Percentiles rank a stretch among this genome's conserved stretches.
Conservation (phyloP, 2,113 vertebrate species). For the Aramus guarauna region DNA sequence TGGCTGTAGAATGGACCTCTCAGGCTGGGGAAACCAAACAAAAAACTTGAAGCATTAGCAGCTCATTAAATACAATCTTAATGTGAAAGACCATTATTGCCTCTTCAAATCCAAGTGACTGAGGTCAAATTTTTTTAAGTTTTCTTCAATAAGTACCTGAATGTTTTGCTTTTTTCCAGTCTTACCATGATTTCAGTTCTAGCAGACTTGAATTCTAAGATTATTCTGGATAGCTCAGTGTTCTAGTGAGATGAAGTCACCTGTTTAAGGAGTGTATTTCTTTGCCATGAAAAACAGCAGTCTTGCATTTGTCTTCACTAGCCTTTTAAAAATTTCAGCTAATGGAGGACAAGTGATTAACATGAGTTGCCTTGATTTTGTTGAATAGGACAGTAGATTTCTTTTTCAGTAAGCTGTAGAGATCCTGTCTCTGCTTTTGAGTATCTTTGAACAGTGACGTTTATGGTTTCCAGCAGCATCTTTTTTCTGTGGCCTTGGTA, state of each 20-base stretch:
- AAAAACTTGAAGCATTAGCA: neutral
- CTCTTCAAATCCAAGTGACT: neutral
- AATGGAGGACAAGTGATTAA: neutral
- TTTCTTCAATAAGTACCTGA: neutral
- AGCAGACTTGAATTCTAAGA: neutral
- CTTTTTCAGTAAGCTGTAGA: neutral
- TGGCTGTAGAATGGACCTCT: neutral
- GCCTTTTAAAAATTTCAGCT: neutral
- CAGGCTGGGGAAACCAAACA: neutral
- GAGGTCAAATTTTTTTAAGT: neutral
- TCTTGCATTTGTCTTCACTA: neutral
- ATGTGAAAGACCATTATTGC: neutral
- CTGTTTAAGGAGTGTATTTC: neutral
- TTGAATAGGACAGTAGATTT: neutral
- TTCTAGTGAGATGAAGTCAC: neutral
- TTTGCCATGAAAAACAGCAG: neutral
- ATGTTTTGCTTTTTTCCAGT: neutral
- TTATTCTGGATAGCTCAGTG: neutral
- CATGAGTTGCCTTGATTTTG: neutral
- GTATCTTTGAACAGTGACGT: neutral
- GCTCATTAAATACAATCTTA: neutral
- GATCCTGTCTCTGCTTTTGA: neutral
- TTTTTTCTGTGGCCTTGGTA: neutral
- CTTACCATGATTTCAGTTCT: neutral
- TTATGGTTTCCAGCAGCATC: neutral